A percentile compares a stretch with the other conserved stretches of the same genome.
phyloP scores from a whole-genome alignment of 23 tunicate genomes.

The Ascidia mentula region DNA sequence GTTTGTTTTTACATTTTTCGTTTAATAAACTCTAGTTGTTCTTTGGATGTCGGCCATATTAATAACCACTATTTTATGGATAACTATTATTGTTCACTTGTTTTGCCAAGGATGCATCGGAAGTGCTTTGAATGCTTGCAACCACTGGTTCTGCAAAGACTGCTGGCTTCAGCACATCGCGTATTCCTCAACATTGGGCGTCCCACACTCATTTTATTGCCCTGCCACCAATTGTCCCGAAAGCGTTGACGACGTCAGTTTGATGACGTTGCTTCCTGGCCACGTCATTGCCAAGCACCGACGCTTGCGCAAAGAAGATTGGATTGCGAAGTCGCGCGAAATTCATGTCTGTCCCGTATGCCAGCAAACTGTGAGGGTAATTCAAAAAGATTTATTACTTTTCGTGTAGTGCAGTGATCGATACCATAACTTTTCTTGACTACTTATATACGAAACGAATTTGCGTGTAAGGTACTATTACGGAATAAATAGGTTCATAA shows the following conservation, averaged over 20 bases:
- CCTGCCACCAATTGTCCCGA: constrained; percentile 34
- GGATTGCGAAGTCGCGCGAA: constrained; percentile 9
- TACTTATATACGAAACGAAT: too few relatives aligned
- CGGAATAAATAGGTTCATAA: too few relatives aligned
- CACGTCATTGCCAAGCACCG: constrained; percentile 27
- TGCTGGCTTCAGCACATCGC: constrained; percentile 45
- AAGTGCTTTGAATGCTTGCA: constrained; percentile 32
- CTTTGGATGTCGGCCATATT: too few relatives aligned
- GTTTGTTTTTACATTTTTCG: too few relatives aligned
- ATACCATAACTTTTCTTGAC: too few relatives aligned
- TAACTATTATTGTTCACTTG: too few relatives aligned
- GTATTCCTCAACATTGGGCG: background rate
- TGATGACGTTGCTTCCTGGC: constrained; percentile 35
- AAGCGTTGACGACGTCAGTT: constrained; percentile 24
- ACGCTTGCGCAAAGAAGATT: background rate
- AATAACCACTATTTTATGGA: too few relatives aligned
- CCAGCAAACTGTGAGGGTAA: constrained; percentile 2
- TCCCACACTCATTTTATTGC: constrained; percentile 6
- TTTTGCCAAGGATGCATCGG: too few relatives aligned
- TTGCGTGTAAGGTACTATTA: too few relatives aligned
- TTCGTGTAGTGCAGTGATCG: too few relatives aligned
- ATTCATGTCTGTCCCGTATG: constrained; percentile 26
- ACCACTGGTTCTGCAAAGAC: constrained; percentile 45
- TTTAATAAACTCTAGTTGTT: too few relatives aligned
- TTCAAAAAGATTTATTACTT: too few relatives aligned